A percentile compares a stretch with the other conserved stretches of the same genome.
These are phyloP conservation scores for Gnatocerus cornutus DNA, from an alignment of 2,888 invertebrate genomes.

Conservation along the genomic window DNA sequence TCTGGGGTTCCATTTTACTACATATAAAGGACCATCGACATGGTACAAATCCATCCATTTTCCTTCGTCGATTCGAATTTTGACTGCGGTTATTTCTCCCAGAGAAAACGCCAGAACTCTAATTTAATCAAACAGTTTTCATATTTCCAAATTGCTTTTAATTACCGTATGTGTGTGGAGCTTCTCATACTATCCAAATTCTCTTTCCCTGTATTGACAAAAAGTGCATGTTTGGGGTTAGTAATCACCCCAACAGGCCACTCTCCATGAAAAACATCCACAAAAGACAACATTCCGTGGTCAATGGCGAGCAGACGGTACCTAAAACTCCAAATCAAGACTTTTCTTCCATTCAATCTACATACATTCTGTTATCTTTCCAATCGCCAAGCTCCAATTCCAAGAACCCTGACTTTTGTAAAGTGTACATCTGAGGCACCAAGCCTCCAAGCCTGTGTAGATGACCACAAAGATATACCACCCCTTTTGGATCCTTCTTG, in stretches of 20 bases:
- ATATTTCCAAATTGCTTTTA: conserved; percentile 49
- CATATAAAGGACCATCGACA: conserved; percentile 82
- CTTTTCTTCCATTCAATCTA: not conserved
- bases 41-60: conserved; percentile 78
- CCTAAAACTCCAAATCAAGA: conserved; percentile 68
- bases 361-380: conserved; percentile 89
- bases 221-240: conserved; percentile 91
- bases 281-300: conserved; percentile 90
- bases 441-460: conserved; percentile 88
- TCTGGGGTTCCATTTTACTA: conserved; percentile 81
- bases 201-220: conserved; percentile 82
- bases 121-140: not conserved
- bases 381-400: conserved; percentile 95
- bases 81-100: conserved; percentile 77
- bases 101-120: conserved; percentile 87
- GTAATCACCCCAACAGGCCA: conserved; percentile 91
- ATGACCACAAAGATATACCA: conserved; percentile 92
- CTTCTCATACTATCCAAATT: conserved; percentile 78
- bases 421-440: conserved; percentile 89
- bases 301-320: conserved; percentile 90
- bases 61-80: conserved; percentile 79
- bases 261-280: conserved; percentile 81
- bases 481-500: conserved; percentile 76
- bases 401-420: conserved; percentile 86
- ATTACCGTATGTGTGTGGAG: conserved; percentile 85